Percentiles rank a stretch among this genome's conserved stretches.
These are phyloP conservation scores for Chironomus striatipennis DNA, from an alignment of 1,140 invertebrate species.

Conservation along the genomic window DNA sequence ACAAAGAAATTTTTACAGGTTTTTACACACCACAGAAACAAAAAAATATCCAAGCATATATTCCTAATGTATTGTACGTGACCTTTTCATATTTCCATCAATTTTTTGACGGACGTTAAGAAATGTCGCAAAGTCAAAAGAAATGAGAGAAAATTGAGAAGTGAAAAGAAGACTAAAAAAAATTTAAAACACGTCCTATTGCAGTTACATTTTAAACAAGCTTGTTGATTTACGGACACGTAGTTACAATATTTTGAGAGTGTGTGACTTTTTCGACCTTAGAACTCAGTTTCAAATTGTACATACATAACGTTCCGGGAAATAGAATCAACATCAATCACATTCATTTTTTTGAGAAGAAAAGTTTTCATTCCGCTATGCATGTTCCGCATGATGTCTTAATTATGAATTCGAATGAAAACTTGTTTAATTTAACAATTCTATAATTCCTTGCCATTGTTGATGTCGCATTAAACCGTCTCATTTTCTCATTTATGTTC, in stretches of 20 bases:
- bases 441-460: background rate
- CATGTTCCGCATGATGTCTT: constrained; percentile 1
- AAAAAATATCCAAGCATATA: no score
- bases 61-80: background rate
- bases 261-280: background rate
- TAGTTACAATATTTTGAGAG: background rate
- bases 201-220: background rate
- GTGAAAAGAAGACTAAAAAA: no score
- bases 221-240: background rate
- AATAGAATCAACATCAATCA: background rate
- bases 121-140: background rate
- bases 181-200: background rate
- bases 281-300: background rate
- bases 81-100: background rate
- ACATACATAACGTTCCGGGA: background rate
- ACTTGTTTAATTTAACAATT: background rate
- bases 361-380: background rate
- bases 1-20: background rate
- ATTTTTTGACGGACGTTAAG: background rate
- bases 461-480: background rate
- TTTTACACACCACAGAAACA: background rate
- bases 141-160: background rate
- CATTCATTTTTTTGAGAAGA: background rate
- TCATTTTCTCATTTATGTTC: background rate
- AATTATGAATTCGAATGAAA: constrained; percentile 2